phyloP scores from a whole-genome alignment of 2,113 vertebrate species.

The Cacatua alba region DNA sequence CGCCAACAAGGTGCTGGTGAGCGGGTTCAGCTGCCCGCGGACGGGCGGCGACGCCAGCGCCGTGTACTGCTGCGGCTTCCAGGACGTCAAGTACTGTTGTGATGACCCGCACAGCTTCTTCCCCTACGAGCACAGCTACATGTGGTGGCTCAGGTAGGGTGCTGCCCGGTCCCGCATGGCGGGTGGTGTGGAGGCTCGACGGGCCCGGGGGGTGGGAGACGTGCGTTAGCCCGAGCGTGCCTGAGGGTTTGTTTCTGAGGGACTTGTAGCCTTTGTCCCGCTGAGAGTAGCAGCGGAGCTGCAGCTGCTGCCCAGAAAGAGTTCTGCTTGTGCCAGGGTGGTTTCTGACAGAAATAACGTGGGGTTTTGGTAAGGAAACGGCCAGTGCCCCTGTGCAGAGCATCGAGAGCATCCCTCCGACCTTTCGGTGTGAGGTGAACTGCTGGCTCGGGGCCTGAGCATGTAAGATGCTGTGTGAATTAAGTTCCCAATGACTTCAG shows the following conservation, averaged over 20 bases:
- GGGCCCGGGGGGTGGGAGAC: background rate
- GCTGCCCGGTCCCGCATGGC: background rate
- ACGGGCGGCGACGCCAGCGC: conserved; percentile 77
- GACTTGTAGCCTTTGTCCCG: background rate
- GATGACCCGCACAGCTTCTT: conserved; percentile 92
- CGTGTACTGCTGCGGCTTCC: conserved; percentile 91
- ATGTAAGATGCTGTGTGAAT: fast-evolving
- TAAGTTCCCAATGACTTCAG: background rate
- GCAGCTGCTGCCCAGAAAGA: background rate
- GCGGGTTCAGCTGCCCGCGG: conserved; percentile 85
- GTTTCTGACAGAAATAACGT: background rate
- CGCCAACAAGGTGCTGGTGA: conserved; percentile 78
- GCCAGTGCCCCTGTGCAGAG: background rate
- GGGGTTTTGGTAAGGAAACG: background rate
- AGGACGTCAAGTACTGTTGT: conserved; percentile 92
- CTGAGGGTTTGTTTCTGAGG: background rate
- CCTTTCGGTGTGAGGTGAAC: background rate
- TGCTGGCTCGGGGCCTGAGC: background rate
- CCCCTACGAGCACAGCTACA: conserved; percentile 90
- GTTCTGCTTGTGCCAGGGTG: background rate
- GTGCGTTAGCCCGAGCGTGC: fast-evolving
- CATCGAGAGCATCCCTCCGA: background rate
- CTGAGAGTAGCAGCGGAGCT: background rate
- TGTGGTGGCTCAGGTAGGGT: conserved; percentile 93
- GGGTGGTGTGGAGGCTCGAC: background rate